Conservation (phyloP, 2,797 vertebrate genomes). For the Lutjanus campechanus region DNA sequence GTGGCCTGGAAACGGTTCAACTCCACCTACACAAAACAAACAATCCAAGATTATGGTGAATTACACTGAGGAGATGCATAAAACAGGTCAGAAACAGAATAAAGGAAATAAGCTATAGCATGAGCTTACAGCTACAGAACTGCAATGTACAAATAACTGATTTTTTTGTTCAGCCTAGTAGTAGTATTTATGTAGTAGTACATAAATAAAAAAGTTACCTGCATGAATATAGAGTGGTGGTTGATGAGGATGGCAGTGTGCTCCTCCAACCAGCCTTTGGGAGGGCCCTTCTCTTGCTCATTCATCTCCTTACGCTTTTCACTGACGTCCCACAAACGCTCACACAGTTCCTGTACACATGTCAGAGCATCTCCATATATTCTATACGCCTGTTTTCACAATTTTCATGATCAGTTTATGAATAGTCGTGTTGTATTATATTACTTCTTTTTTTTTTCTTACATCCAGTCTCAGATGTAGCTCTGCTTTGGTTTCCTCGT, state of each 20-base stretch:
- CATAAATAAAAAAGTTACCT: constrained; percentile 81
- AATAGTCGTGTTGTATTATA: constrained; percentile 3
- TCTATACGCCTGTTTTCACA: neutral
- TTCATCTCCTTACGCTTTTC: constrained; percentile 89
- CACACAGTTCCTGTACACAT: constrained; percentile 87
- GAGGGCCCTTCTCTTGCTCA: constrained; percentile 81
- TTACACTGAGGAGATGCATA: neutral
- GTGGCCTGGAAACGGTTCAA: constrained; percentile 92
- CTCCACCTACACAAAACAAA: constrained; percentile 85
- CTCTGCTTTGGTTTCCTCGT: constrained; percentile 93
- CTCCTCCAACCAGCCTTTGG: constrained; percentile 90
- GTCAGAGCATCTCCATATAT: constrained; percentile 8
- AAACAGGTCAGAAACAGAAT: neutral
- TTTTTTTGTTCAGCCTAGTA: neutral
- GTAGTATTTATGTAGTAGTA: too few species aligned
- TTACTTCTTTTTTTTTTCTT: constrained; percentile 47
- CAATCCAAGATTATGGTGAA: neutral
- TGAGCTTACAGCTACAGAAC: neutral
- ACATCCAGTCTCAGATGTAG: constrained; percentile 92
- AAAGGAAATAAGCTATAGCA: neutral
- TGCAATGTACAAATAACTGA: neutral
- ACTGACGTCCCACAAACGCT: constrained; percentile 91
- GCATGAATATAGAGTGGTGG: constrained; percentile 90
- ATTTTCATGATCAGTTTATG: neutral
- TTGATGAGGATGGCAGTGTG: constrained; percentile 84